phyloP scores from a whole-genome alignment of 92 coral and sea anemone genomes.

The Porites cylindrica region DNA sequence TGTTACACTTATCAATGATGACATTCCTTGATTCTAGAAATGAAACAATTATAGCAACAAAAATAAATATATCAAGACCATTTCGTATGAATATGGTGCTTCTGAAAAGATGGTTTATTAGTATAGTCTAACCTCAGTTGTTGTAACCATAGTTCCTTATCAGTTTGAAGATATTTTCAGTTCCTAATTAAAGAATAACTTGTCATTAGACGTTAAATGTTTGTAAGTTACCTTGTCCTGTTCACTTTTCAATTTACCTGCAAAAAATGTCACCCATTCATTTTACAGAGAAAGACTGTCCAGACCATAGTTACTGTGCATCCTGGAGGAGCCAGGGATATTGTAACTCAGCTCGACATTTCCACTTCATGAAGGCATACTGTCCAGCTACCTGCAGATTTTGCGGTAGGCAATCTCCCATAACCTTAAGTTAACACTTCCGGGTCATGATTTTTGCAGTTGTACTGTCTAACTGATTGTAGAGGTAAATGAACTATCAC shows the following conservation, averaged over 20 bases:
- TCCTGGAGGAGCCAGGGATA: conserved; percentile 15
- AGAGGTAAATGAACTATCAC: too few relatives aligned
- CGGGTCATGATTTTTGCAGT: neutral
- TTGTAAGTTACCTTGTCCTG: neutral
- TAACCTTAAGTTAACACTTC: neutral
- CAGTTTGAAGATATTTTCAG: neutral
- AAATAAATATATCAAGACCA: too few relatives aligned
- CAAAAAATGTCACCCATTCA: neutral
- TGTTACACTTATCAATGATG: too few relatives aligned
- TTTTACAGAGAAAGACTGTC: conserved; percentile 17
- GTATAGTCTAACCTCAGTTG: too few relatives aligned
- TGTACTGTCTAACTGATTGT: neutral
- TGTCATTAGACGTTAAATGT: neutral
- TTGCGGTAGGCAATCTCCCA: conserved; percentile 2
- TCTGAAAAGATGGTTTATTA: too few relatives aligned
- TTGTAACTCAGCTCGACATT: neutral
- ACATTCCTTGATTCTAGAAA: too few relatives aligned
- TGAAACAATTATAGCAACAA: too few relatives aligned
- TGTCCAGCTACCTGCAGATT: conserved; percentile 28
- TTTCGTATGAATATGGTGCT: too few relatives aligned
- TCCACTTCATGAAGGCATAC: conserved; percentile 12
- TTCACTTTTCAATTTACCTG: neutral
- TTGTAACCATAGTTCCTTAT: too few relatives aligned
- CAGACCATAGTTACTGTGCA: neutral
- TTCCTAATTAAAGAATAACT: neutral